These are phyloP conservation scores for Ridgeia piscesae DNA, from an alignment of 1,140 invertebrate genomes.

Conservation along the genomic window DNA sequence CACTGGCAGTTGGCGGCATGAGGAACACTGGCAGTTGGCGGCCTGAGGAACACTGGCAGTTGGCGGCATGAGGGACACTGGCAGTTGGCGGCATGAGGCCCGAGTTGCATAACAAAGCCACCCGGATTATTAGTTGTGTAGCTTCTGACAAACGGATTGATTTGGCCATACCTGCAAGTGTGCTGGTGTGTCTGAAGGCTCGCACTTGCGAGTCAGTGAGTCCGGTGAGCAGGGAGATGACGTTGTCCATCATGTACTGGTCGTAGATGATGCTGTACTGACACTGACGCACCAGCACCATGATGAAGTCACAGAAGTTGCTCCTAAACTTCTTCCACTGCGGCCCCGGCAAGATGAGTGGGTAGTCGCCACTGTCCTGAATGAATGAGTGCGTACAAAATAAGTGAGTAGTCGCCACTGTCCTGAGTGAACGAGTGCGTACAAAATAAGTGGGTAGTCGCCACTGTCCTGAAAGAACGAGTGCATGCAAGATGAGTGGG, in stretches of 20 bases:
- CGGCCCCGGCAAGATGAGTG: slow-evolving; percentile 93
- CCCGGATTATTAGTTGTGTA: too few species aligned
- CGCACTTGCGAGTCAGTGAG: slow-evolving; percentile 97
- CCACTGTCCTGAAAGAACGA: too few species aligned
- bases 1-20: too few species aligned
- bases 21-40: too few species aligned
- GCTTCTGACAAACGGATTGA: neutral
- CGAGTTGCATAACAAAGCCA: too few species aligned
- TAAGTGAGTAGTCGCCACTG: too few species aligned
- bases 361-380: slow-evolving; percentile 99
- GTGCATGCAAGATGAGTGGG: too few species aligned
- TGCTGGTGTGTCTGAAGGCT: slow-evolving; percentile 97
- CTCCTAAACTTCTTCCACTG: slow-evolving; percentile 96
- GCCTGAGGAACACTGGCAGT: too few species aligned
- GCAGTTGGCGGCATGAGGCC: too few species aligned
- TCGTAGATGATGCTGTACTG: slow-evolving; percentile 99
- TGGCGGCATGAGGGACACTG: too few species aligned
- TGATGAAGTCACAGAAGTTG: slow-evolving; percentile 97
- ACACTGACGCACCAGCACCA: slow-evolving; percentile 93
- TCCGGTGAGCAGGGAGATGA: slow-evolving; percentile 95
- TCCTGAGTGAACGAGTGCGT: too few species aligned
- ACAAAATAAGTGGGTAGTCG: too few species aligned
- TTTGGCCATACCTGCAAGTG: slow-evolving; percentile 74
- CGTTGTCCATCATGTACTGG: slow-evolving; percentile 98
- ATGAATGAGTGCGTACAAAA: neutral